Evolutionary conservation across 1,140 invertebrate genomes (phyloP).

Genomic region (Monochamus saltuarius): DNA sequence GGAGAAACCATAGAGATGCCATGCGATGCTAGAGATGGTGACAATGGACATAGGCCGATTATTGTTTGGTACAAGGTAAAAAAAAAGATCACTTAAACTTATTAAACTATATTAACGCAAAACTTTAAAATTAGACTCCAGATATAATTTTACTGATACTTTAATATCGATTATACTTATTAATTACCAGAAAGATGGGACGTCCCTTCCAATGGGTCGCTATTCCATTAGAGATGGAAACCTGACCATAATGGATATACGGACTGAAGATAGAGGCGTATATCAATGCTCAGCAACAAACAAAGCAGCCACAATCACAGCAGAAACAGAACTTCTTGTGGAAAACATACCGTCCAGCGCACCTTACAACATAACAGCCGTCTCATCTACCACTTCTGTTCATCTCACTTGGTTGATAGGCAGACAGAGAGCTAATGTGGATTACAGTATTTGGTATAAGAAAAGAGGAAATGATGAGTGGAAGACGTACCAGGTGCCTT

Average conservation of each 20-base stretch:
- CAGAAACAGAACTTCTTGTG: slow-evolving; percentile 85
- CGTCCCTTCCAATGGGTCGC: slow-evolving; percentile 68
- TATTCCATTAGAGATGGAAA: slow-evolving; percentile 76
- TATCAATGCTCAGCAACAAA: slow-evolving; percentile 92
- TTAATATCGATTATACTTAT: background rate
- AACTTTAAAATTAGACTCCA: background rate
- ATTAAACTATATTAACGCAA: too few relatives aligned
- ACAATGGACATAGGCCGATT: slow-evolving; percentile 71
- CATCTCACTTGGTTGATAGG: slow-evolving; percentile 85
- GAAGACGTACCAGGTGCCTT: slow-evolving; percentile 70
- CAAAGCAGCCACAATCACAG: slow-evolving; percentile 86
- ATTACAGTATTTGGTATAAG: slow-evolving; percentile 84
- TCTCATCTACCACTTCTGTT: slow-evolving; percentile 73
- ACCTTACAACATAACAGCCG: slow-evolving; percentile 84
- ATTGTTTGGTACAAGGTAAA: slow-evolving; percentile 84
- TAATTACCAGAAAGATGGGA: slow-evolving; percentile 69
- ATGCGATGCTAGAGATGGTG: slow-evolving; percentile 76
- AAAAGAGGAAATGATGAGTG: slow-evolving; percentile 71
- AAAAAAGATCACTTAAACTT: too few relatives aligned
- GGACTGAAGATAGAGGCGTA: slow-evolving; percentile 83
- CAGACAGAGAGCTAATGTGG: slow-evolving; percentile 76
- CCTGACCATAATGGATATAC: slow-evolving; percentile 79
- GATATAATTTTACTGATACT: too few relatives aligned
- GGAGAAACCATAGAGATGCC: slow-evolving; percentile 80
- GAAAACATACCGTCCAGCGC: slow-evolving; percentile 85